phyloP scores from a whole-genome alignment of 2,888 invertebrate genomes.

The Xylocampa areola region DNA sequence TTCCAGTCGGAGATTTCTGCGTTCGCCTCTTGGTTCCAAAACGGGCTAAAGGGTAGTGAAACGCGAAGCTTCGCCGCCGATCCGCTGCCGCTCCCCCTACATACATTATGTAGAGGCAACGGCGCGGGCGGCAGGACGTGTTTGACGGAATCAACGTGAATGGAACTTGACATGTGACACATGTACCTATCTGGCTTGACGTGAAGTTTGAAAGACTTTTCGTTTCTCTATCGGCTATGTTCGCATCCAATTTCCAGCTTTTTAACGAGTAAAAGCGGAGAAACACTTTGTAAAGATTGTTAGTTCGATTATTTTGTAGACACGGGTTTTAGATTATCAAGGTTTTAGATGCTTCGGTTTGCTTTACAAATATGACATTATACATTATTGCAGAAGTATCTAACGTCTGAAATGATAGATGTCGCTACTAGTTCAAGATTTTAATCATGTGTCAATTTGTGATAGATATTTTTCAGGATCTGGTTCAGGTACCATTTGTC shows the following conservation, averaged over 20 bases:
- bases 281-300: background rate
- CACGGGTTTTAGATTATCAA: background rate
- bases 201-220: conserved; percentile 70
- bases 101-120: conserved; percentile 80
- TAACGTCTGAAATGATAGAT: conserved; percentile 16
- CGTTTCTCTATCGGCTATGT: conserved; percentile 58
- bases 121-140: conserved; percentile 71
- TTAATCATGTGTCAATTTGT: background rate
- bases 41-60: conserved; percentile 78
- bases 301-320: conserved; percentile 2
- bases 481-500: too few relatives aligned
- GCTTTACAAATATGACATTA: background rate
- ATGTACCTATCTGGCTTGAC: conserved; percentile 74
- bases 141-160: conserved; percentile 83
- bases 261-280: conserved; percentile 18
- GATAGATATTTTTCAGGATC: background rate
- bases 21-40: conserved; percentile 80
- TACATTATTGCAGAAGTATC: background rate
- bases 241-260: conserved; percentile 36
- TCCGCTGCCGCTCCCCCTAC: conserved; percentile 66
- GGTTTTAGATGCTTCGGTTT: background rate
- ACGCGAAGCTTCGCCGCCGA: conserved; percentile 69
- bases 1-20: conserved; percentile 87
- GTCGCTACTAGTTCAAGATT: conserved; percentile 31
- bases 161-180: conserved; percentile 84